phyloP scores from a whole-genome alignment of 1,140 invertebrate genomes.

The Steinernema khuongi region DNA sequence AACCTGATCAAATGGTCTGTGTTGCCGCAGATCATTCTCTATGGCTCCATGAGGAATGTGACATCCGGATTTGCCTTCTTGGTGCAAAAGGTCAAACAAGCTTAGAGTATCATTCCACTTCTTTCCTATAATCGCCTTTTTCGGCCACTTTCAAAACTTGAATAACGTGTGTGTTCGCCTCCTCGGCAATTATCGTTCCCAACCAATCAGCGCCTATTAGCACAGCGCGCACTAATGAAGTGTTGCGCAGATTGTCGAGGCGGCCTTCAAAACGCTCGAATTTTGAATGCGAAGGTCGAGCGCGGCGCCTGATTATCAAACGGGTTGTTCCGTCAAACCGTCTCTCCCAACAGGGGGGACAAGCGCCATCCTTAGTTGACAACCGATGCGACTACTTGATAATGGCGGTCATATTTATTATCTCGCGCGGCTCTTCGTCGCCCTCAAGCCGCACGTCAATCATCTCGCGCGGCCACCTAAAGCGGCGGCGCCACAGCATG shows the following conservation, averaged over 20 bases:
- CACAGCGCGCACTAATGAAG: constrained; percentile 11
- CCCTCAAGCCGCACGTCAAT: constrained; percentile 13
- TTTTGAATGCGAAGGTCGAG: constrained; percentile 12
- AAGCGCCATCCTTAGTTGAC: background rate
- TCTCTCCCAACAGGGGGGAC: constrained; percentile 6
- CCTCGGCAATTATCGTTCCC: background rate
- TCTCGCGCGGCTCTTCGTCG: constrained; percentile 11
- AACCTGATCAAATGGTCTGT: too few relatives aligned
- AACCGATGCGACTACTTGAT: constrained; percentile 16
- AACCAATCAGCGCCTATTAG: constrained; percentile 3
- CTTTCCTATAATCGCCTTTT: too few relatives aligned
- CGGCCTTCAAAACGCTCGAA: constrained; percentile 3
- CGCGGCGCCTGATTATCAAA: background rate
- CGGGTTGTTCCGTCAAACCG: constrained; percentile 7
- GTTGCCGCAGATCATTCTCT: too few relatives aligned
- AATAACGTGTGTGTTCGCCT: too few relatives aligned
- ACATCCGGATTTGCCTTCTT: too few relatives aligned
- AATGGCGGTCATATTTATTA: constrained; percentile 17
- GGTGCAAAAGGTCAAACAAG: too few relatives aligned
- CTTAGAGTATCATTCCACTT: too few relatives aligned
- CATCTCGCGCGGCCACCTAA: background rate
- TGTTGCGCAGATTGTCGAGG: background rate
- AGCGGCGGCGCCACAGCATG: background rate
- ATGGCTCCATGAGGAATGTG: too few relatives aligned
- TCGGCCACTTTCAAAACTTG: too few relatives aligned